These are phyloP conservation scores for Papilio dardanus DNA, from an alignment of 1,140 invertebrate genomes.

Conservation along the genomic window DNA sequence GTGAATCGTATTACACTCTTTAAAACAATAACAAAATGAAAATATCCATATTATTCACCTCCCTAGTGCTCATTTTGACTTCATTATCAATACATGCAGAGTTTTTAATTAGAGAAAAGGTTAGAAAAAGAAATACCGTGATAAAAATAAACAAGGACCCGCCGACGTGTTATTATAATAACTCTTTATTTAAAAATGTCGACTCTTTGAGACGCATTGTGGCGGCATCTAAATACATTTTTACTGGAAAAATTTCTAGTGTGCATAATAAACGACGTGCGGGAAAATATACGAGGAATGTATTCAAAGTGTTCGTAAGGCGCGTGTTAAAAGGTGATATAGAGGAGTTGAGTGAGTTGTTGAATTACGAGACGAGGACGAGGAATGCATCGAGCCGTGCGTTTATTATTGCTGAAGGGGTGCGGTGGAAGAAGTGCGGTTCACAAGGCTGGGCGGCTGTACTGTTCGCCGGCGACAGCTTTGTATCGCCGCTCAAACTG, in stretches of 20 bases:
- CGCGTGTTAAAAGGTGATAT: conserved; percentile 73
- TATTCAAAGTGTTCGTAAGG: conserved; percentile 73
- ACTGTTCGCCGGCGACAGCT: conserved; percentile 60
- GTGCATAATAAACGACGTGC: conserved; percentile 58
- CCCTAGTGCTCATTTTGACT: conserved; percentile 11
- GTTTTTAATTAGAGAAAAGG: conserved; percentile 67
- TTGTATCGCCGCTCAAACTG: conserved; percentile 59
- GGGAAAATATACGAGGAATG: conserved; percentile 55
- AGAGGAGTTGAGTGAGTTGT: conserved; percentile 68
- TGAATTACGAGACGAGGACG: conserved; percentile 68
- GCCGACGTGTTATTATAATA: conserved; percentile 63
- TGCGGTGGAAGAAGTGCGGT: conserved; percentile 47
- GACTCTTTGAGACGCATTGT: conserved; percentile 67
- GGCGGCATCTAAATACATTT: conserved; percentile 71
- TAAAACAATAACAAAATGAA: conserved; percentile 41
- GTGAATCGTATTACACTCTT: conserved; percentile 29
- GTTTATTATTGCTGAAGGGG: conserved; percentile 65
- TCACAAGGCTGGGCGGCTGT: conserved; percentile 63
- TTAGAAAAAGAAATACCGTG: conserved; percentile 74
- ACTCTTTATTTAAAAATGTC: conserved; percentile 71
- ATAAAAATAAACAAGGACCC: conserved; percentile 68
- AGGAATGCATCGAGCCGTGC: conserved; percentile 62
- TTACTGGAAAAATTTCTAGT: conserved; percentile 76
- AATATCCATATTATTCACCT: conserved; percentile 33
- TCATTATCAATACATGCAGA: conserved; percentile 51